Base-by-base conservation (phyloP, 2,888 invertebrate species). In the Coenonympha arcania region DNA sequence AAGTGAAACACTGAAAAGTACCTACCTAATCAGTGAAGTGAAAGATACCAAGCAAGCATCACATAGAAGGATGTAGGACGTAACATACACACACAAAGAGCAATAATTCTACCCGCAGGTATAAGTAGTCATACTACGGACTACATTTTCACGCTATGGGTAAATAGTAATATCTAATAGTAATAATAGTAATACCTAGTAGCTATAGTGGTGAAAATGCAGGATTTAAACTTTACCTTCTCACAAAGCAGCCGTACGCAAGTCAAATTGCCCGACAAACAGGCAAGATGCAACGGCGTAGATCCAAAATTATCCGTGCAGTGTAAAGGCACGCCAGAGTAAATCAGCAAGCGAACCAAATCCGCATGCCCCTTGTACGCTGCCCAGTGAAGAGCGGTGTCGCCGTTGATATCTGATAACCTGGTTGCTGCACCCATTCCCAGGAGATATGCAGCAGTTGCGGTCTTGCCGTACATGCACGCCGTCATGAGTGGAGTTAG, bases 371-470 rank as follows among this genome's bases (percentile, higher is more conserved):
- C 96, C 76, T 96, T 96, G 74, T 96, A 96, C 0, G 96, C 94
- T 0, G 96, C 95, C 96, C 96, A 97, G 68, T 97, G 96, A 22
- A 96, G 81, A 0, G 96, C 96, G 0, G 95, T 95, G 67, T 97
- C 96, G 0, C 96, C 96, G 69, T 97, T 96, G 60, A 95, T 95
- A 65, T 97, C 96, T 1, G 94, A 93, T 39, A 95, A 86, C 66
- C 95, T 92, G 58, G 95, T 92, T 1, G 93, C 88, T 0, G 96
- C 95, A 2, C 95, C 95, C 90, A 94, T 95, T 20, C 96, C 96
- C 43, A 97, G 88, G 0, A 97, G 85, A 74, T 94, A 96, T 0
- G 95, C 95, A 0, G 95, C 95, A 0, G 96, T 93, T 6, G 95
- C 95, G 2, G 95, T 93, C 66, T 95, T 90, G 6, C 96, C 96